These are phyloP conservation scores for Scaptomyza graminum DNA, from an alignment of 1,140 invertebrate species.

Conservation along the genomic window DNA sequence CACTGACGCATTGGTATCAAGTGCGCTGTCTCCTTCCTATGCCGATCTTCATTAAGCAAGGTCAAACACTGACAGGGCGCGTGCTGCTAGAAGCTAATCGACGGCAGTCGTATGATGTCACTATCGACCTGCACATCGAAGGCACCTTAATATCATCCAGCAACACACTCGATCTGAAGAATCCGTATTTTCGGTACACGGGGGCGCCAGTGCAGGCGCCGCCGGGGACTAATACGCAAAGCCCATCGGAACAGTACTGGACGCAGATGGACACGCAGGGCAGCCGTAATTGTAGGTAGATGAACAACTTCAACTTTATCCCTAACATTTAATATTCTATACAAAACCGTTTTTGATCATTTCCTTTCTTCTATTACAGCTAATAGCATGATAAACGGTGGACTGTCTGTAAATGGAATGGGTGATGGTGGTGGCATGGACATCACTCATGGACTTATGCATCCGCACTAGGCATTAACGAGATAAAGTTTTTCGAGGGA, in stretches of 20 bases:
- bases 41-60: constrained; percentile 97
- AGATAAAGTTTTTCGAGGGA: constrained; percentile 14
- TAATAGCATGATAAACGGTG: constrained; percentile 92
- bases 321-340: background rate
- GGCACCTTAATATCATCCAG: constrained; percentile 92
- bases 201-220: constrained; percentile 94
- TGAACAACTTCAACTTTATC: background rate
- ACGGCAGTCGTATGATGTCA: constrained; percentile 99
- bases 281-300: constrained; percentile 73
- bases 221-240: constrained; percentile 94
- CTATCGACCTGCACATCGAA: constrained; percentile 96
- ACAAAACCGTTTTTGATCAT: constrained; percentile 9
- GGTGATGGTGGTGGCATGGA: constrained; percentile 91
- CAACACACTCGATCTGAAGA: constrained; percentile 98
- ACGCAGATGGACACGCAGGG: constrained; percentile 90
- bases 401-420: constrained; percentile 90
- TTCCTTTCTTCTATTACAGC: constrained; percentile 83
- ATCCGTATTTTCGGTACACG: constrained; percentile 98
- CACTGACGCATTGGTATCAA: constrained; percentile 99
- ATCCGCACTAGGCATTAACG: constrained; percentile 58
- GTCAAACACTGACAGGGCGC: constrained; percentile 94
- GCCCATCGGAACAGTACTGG: constrained; percentile 97
- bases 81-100: constrained; percentile 96
- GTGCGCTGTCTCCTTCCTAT: constrained; percentile 97
- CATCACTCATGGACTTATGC: constrained; percentile 81